These are phyloP conservation scores for Emys orbicularis DNA, from an alignment of 2,797 vertebrate genomes.

Conservation along the genomic window DNA sequence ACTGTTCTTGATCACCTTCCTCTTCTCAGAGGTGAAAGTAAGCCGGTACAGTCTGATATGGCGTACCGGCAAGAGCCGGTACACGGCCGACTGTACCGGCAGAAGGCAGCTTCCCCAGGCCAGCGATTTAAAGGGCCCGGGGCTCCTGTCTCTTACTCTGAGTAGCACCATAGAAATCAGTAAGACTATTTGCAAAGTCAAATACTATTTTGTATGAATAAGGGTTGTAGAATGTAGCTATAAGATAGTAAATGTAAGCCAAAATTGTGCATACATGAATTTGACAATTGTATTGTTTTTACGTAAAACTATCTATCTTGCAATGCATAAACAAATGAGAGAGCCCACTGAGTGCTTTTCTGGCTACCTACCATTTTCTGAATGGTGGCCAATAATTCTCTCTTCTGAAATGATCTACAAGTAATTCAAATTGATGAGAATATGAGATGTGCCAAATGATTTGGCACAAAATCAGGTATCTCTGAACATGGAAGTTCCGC, in stretches of 20 bases:
- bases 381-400: constrained; percentile 80
- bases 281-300: constrained; percentile 55
- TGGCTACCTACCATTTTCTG: constrained; percentile 67
- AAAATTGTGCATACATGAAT: constrained; percentile 34
- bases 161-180: not conserved
- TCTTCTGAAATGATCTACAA: constrained; percentile 80
- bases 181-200: constrained; percentile 9
- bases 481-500: constrained; percentile 69
- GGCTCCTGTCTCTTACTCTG: not conserved
- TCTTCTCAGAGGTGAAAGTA: too few species aligned
- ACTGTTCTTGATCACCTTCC: too few species aligned
- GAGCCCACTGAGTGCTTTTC: constrained; percentile 77
- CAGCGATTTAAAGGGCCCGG: too few species aligned
- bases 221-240: not conserved
- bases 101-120: too few species aligned
- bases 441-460: constrained; percentile 76
- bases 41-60: too few species aligned
- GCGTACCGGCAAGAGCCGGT: too few species aligned
- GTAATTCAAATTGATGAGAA: constrained; percentile 83
- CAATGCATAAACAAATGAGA: constrained; percentile 61
- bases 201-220: not conserved
- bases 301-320: constrained; percentile 66
- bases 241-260: not conserved
- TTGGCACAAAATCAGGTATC: constrained; percentile 76
- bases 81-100: too few species aligned